phyloP scores from a whole-genome alignment of 53 echinoderm and acorn worm genomes.

The Arbacia lixula region DNA sequence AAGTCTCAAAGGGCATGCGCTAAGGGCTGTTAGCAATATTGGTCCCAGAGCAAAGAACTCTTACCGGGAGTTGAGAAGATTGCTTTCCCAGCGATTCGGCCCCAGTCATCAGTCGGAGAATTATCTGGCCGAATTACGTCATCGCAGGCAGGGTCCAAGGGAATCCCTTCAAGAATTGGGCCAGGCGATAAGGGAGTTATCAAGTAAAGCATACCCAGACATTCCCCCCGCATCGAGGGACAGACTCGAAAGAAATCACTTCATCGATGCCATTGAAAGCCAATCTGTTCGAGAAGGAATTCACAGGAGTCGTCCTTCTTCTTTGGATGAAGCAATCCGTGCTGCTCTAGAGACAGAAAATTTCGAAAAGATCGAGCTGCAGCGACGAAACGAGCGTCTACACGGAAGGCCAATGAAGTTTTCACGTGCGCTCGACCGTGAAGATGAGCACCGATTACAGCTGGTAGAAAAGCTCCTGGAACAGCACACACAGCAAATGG shows the following conservation, averaged over 20 bases:
- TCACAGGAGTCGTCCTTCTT: slow-evolving; percentile 32
- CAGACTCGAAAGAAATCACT: slow-evolving; percentile 61
- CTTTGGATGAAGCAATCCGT: slow-evolving; percentile 56
- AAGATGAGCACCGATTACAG: background rate
- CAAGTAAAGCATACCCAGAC: slow-evolving; percentile 35
- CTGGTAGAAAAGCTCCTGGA: background rate
- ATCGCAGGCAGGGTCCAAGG: slow-evolving; percentile 2
- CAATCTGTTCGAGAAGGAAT: slow-evolving; percentile 23
- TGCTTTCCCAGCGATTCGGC: slow-evolving; percentile 23
- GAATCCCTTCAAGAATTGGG: slow-evolving; percentile 47
- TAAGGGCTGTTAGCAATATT: background rate
- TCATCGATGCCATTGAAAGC: slow-evolving; percentile 55
- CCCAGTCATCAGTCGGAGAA: slow-evolving; percentile 29
- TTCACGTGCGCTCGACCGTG: background rate
- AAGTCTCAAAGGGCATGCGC: slow-evolving; percentile 5
- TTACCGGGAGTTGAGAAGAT: background rate
- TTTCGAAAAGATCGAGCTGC: slow-evolving; percentile 31
- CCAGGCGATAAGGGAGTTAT: slow-evolving; percentile 32
- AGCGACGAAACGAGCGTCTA: background rate
- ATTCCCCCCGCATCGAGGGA: slow-evolving; percentile 48
- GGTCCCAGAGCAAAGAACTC: background rate
- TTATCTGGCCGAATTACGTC: slow-evolving; percentile 19
- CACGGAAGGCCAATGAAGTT: slow-evolving; percentile 25
- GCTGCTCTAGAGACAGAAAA: slow-evolving; percentile 61
- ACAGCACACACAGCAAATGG: background rate